Percentiles rank a stretch among this genome's conserved stretches.
Evolutionary conservation across 2,113 vertebrate species (phyloP).

Genomic region (Ictalurus punctatus): DNA sequence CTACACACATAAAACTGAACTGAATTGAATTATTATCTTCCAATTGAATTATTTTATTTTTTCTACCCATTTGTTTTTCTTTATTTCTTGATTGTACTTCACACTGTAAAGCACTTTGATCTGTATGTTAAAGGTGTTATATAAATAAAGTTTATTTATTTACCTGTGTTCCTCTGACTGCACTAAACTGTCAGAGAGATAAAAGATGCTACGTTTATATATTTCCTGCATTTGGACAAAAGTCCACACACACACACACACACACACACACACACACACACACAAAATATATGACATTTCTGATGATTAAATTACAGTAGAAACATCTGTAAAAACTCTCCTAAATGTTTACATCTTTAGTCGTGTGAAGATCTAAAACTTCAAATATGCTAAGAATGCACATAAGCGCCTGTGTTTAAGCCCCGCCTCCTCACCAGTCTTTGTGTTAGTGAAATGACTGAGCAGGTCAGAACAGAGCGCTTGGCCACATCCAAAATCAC

Average conservation of each 20-base stretch:
- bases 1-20: too few relatives aligned
- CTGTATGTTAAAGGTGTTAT: too few relatives aligned
- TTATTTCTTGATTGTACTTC: too few relatives aligned
- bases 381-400: not conserved
- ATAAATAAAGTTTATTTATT: not conserved
- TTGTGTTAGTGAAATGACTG: not conserved
- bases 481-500: not conserved
- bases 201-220: not conserved
- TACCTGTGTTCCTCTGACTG: not conserved
- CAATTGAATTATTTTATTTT: too few relatives aligned
- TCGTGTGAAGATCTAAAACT: not conserved
- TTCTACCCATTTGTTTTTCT: too few relatives aligned
- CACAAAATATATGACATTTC: not conserved
- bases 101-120: too few relatives aligned
- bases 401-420: not conserved
- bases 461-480: not conserved
- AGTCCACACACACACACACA: not conserved
- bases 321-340: not conserved
- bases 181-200: not conserved
- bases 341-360: not conserved
- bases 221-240: not conserved
- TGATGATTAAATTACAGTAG: not conserved
- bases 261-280: not conserved
- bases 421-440: not conserved
- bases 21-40: too few relatives aligned